Conservation (phyloP, 1,140 invertebrate species). For the Homalodisca vitripennis region DNA sequence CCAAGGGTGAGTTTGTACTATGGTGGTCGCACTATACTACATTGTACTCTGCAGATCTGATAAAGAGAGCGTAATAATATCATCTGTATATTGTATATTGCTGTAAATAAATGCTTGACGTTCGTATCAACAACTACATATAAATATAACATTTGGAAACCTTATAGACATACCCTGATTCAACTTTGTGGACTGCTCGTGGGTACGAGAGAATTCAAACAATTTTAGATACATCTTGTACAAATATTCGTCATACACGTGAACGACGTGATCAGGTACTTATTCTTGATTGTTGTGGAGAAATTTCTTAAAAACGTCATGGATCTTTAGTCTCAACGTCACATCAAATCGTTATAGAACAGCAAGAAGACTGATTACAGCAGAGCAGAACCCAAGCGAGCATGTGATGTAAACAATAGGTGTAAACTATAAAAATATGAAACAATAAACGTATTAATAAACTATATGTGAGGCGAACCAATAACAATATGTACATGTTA, state of each 20-base stretch:
- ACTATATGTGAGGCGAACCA: constrained; percentile 2
- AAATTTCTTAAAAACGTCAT: background rate
- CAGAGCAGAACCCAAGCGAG: background rate
- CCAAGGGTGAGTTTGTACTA: constrained; percentile 14
- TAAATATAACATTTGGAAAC: background rate
- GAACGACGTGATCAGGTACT: constrained; percentile 12
- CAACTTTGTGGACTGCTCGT: background rate
- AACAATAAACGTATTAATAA: background rate
- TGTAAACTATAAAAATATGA: constrained; percentile 20
- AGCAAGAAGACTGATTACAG: background rate
- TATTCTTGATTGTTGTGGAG: constrained; percentile 5
- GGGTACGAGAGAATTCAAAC: background rate
- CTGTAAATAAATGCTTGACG: constrained; percentile 8
- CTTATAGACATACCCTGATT: constrained; percentile 2
- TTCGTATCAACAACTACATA: background rate
- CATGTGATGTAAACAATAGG: background rate
- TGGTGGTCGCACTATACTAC: constrained; percentile 1
- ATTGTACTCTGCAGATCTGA: background rate
- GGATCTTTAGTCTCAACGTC: too few relatives aligned
- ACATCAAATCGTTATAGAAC: too few relatives aligned
- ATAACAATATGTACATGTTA: constrained; percentile 16
- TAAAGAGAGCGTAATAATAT: constrained; percentile 13
- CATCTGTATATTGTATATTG: constrained; percentile 15
- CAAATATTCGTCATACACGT: background rate
- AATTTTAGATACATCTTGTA: background rate